phyloP scores from a whole-genome alignment of 2,797 vertebrate genomes.

The Hydrophis major region DNA sequence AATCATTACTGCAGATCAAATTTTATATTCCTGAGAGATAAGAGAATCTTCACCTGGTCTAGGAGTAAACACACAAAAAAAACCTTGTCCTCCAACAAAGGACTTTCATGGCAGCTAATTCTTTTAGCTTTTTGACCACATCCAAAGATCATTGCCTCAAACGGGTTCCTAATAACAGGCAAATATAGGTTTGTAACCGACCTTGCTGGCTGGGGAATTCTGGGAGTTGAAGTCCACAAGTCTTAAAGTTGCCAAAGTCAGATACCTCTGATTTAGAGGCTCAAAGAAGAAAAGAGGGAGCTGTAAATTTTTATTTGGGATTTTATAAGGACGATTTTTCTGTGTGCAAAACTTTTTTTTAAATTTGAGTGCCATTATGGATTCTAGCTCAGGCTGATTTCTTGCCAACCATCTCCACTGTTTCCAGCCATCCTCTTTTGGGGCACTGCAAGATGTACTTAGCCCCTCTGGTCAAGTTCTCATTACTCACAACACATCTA shows the following conservation, averaged over 20 bases:
- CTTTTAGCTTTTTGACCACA: slow-evolving; percentile 72
- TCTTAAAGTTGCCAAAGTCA: background rate
- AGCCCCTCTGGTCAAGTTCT: background rate
- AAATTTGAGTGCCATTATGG: slow-evolving; percentile 34
- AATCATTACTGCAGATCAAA: slow-evolving; percentile 68
- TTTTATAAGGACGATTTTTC: slow-evolving; percentile 1
- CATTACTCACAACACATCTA: background rate
- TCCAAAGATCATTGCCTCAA: slow-evolving; percentile 66
- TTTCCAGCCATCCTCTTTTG: background rate
- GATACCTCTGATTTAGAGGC: slow-evolving; percentile 26
- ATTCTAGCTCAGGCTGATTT: slow-evolving; percentile 52
- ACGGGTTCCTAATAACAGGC: slow-evolving; percentile 60
- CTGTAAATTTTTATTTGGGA: background rate
- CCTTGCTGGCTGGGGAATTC: background rate
- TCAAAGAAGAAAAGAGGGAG: slow-evolving; percentile 23
- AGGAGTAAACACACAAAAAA: slow-evolving; percentile 67
- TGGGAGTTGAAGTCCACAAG: background rate
- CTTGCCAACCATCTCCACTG: background rate
- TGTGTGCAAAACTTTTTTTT: slow-evolving; percentile 25
- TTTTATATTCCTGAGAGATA: slow-evolving; percentile 73
- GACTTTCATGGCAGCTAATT: slow-evolving; percentile 77
- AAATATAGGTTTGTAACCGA: slow-evolving; percentile 39
- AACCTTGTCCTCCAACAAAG: slow-evolving; percentile 63
- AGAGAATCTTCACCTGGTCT: slow-evolving; percentile 70
- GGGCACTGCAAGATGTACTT: background rate